A percentile compares a stretch with the other conserved stretches of the same genome.
Evolutionary conservation across 2,113 vertebrate species (phyloP).

Genomic region (Thamnophis sirtalis): DNA sequence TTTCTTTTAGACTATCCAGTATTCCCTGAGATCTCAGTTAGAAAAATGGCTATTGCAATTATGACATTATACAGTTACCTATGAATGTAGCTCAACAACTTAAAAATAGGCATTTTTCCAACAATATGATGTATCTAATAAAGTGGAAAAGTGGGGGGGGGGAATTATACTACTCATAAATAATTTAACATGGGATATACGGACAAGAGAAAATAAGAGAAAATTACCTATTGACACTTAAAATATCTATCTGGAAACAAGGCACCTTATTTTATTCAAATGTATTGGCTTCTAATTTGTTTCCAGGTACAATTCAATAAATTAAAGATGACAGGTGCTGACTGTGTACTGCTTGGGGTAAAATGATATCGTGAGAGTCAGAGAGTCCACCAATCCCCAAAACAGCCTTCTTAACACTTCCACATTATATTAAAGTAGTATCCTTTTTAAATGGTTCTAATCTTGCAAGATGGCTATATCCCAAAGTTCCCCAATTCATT

Average conservation of each 20-base stretch:
- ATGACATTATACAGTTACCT: neutral
- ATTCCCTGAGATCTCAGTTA: neutral
- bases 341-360: neutral
- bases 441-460: neutral
- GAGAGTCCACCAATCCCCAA: neutral
- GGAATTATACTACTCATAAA: neutral
- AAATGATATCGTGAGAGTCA: neutral
- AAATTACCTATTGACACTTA: neutral
- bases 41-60: neutral
- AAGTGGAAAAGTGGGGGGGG: neutral
- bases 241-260: neutral
- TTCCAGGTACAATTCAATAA: neutral
- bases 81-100: neutral
- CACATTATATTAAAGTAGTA: neutral
- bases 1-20: neutral
- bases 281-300: neutral
- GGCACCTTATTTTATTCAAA: neutral
- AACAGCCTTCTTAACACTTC: neutral
- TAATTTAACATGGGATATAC: neutral
- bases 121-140: neutral
- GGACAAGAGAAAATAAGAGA: neutral
- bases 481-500: neutral
- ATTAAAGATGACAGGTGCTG: neutral
- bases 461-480: neutral
- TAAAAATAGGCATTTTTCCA: neutral